These are phyloP conservation scores for Psylliodes chrysocephalus DNA, from an alignment of 2,888 invertebrate species.

Conservation along the genomic window DNA sequence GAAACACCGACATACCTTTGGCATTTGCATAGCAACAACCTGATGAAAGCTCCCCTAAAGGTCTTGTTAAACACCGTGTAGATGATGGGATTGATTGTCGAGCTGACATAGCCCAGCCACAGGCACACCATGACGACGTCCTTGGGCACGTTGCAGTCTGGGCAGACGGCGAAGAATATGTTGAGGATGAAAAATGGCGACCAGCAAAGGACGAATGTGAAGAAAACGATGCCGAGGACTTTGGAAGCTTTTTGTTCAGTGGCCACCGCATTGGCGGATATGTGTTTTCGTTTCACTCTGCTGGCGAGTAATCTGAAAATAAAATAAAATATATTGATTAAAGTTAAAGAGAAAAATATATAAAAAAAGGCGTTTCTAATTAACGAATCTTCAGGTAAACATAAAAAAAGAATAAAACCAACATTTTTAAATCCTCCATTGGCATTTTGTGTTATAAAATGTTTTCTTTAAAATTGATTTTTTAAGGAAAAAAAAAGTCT, in stretches of 20 bases:
- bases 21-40: conserved; percentile 79
- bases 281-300: conserved; percentile 74
- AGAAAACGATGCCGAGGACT: conserved; percentile 90
- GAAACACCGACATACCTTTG: conserved; percentile 69
- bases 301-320: conserved; percentile 74
- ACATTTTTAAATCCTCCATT: too few species aligned
- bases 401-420: too few species aligned
- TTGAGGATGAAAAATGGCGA: conserved; percentile 91
- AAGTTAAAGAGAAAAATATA: too few species aligned
- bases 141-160: conserved; percentile 79
- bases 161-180: conserved; percentile 86
- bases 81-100: conserved; percentile 93
- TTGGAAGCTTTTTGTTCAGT: conserved; percentile 96
- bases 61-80: conserved; percentile 93
- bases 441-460: too few species aligned
- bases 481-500: too few species aligned
- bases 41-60: conserved; percentile 86
- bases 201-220: conserved; percentile 93
- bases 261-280: conserved; percentile 84
- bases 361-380: too few species aligned
- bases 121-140: conserved; percentile 84
- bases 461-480: too few species aligned
- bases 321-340: not conserved
- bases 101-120: conserved; percentile 93
- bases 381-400: too few species aligned